Base-by-base conservation (phyloP, 2,888 invertebrate genomes). In the Zele albiditarsus region DNA sequence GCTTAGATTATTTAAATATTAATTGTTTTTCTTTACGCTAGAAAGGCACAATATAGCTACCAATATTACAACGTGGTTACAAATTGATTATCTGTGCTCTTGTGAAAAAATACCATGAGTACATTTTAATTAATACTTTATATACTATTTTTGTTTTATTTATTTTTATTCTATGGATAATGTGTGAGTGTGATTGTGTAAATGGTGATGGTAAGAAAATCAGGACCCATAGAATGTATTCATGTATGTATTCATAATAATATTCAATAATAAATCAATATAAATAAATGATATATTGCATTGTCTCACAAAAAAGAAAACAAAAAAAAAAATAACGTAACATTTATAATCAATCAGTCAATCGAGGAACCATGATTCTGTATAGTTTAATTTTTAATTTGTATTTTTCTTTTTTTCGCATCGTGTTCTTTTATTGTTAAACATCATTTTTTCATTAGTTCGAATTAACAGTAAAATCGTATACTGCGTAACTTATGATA, bases 11-110 rank as follows among this genome's bases (percentile, higher is more conserved):
- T 76, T 78, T 80, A 76, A 77, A 76, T 78, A 79, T 77, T 77
- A 79, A 73, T 85, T 84, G 82, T 83, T 82, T 84, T 84, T 86
- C 10, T 38, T 87, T 82, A 84, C 80, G 86, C 86, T 88, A 88
- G 87, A 42, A 88, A 88, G 88, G 88, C 88, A 88, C 88, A 83
- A 87, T 87, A 87, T 87, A 87, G 86, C 86, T 86, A 88, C 88
- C 87, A 88, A 87, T 87, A 81, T 81, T 82, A 86, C 87, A 88
- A 86, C 88, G 87, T 86, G 86, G 86, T 87, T 88, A 88, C 88
- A 86, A 81, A 79, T 76, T 83, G 79, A 82, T 84, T 82, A 83
- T 83, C 82, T 81, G 80, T 78, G 78, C 78, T 76, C 76, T 69
- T 80, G 69, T 82, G 78, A 81, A 81, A 81, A 83, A 76, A 80